Percentiles rank a stretch among this genome's conserved stretches.
These are phyloP conservation scores for Melieria crassipennis DNA, from an alignment of 2,888 invertebrate species.

Conservation along the genomic window DNA sequence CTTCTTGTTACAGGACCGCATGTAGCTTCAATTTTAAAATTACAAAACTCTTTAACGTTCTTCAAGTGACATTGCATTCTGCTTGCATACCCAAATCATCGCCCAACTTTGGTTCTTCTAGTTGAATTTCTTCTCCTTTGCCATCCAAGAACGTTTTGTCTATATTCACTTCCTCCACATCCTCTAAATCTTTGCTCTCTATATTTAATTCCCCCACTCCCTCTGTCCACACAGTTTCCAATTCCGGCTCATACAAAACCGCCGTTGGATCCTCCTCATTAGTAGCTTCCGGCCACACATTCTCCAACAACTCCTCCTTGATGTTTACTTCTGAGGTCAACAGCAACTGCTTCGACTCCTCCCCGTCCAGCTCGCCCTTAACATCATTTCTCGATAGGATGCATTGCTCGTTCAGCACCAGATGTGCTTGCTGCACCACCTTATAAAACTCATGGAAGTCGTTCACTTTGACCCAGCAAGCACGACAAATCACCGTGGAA, in stretches of 20 bases:
- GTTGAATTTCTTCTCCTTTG: too few species aligned
- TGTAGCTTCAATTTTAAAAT: too few species aligned
- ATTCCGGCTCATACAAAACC: slow-evolving; percentile 52
- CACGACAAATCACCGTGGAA: slow-evolving; percentile 57
- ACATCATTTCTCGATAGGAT: background rate
- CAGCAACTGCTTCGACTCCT: background rate
- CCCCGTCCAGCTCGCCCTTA: slow-evolving; percentile 1
- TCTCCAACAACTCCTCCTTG: slow-evolving; percentile 42
- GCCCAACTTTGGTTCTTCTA: too few species aligned
- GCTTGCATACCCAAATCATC: too few species aligned
- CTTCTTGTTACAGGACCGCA: too few species aligned
- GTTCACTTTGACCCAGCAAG: slow-evolving; percentile 61
- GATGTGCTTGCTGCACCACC: slow-evolving; percentile 59
- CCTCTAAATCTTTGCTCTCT: slow-evolving; percentile 42
- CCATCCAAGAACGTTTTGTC: too few species aligned
- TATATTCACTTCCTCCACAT: slow-evolving; percentile 1
- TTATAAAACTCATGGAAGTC: slow-evolving; percentile 61
- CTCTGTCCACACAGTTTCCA: slow-evolving; percentile 16
- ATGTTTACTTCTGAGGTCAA: slow-evolving; percentile 22
- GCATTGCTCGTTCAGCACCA: slow-evolving; percentile 44
- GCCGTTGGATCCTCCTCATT: slow-evolving; percentile 45
- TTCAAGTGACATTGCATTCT: too few species aligned
- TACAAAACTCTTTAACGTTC: too few species aligned
- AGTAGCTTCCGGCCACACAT: slow-evolving; percentile 25
- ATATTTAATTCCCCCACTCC: slow-evolving; percentile 41